Conservation (phyloP, 2,797 vertebrate species). For the Alosa sapidissima region DNA sequence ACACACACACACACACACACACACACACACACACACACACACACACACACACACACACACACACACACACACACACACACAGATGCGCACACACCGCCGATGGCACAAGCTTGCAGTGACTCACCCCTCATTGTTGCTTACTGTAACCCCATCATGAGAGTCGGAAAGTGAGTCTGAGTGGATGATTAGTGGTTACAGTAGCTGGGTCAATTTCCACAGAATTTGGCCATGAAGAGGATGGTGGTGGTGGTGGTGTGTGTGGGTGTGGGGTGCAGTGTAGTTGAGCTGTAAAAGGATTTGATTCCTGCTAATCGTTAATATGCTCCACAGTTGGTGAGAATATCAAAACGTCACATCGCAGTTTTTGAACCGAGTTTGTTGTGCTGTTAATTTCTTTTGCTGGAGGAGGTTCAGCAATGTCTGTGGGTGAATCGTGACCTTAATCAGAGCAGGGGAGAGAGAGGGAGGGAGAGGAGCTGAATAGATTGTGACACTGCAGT, state of each 20-base stretch:
- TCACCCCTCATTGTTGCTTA: not conserved
- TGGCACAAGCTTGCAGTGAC: not conserved
- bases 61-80: not conserved
- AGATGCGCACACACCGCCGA: not conserved
- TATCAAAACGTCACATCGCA: not conserved
- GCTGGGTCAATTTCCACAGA: not conserved
- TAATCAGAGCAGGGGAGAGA: not conserved
- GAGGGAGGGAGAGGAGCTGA: not conserved
- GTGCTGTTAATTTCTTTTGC: not conserved
- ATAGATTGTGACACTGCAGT: not conserved
- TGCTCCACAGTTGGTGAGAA: not conserved
- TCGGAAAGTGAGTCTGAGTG: not conserved
- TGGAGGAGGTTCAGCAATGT: not conserved
- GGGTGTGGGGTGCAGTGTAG: not conserved
- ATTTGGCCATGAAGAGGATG: not conserved
- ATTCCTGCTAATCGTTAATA: not conserved
- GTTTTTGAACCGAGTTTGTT: not conserved
- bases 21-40: not conserved
- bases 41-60: not conserved
- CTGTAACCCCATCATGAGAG: slow-evolving; percentile 1
- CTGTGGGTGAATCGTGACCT: not conserved
- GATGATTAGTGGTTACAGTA: not conserved
- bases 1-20: not conserved
- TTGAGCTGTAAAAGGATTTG: not conserved
- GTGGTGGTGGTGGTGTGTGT: not conserved